phyloP scores from a whole-genome alignment of 2,888 invertebrate genomes.

The Nymphalis urticae region DNA sequence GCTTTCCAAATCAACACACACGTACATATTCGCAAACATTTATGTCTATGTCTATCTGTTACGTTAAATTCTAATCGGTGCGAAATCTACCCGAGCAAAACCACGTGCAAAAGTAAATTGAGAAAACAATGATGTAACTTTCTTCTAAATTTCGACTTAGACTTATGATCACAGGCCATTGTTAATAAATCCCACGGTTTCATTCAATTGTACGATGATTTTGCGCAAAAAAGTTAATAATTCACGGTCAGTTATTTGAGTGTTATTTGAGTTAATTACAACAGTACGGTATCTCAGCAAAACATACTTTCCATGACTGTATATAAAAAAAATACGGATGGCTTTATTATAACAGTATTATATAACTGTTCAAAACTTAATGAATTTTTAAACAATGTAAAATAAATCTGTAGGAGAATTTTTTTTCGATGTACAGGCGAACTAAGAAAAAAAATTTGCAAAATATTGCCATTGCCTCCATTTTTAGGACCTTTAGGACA shows the following conservation, averaged over 20 bases:
- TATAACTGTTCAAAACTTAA: slow-evolving; percentile 27
- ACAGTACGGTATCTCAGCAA: slow-evolving; percentile 21
- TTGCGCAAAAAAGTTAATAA: neutral
- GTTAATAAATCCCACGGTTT: slow-evolving; percentile 5
- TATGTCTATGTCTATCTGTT: too few relatives aligned
- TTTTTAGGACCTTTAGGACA: too few relatives aligned
- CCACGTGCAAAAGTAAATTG: neutral
- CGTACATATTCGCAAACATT: too few relatives aligned
- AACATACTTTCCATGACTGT: slow-evolving; percentile 19
- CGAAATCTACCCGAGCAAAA: neutral
- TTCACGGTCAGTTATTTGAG: neutral
- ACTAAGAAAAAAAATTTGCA: too few relatives aligned
- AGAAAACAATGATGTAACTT: too few relatives aligned
- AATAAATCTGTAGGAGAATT: too few relatives aligned
- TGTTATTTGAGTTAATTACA: slow-evolving; percentile 24
- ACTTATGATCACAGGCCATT: neutral
- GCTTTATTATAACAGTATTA: slow-evolving; percentile 27
- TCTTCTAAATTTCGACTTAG: too few relatives aligned
- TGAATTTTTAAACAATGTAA: neutral
- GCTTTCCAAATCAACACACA: too few relatives aligned
- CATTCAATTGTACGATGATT: neutral
- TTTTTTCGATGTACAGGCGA: too few relatives aligned
- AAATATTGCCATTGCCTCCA: too few relatives aligned
- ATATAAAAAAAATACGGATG: slow-evolving; percentile 4
- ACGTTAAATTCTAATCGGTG: too few relatives aligned